A percentile compares a stretch with the other conserved stretches of the same genome.
These are phyloP conservation scores for Craseonycteris thonglongyai DNA, from an alignment of 2,113 vertebrate genomes.

Conservation along the genomic window DNA sequence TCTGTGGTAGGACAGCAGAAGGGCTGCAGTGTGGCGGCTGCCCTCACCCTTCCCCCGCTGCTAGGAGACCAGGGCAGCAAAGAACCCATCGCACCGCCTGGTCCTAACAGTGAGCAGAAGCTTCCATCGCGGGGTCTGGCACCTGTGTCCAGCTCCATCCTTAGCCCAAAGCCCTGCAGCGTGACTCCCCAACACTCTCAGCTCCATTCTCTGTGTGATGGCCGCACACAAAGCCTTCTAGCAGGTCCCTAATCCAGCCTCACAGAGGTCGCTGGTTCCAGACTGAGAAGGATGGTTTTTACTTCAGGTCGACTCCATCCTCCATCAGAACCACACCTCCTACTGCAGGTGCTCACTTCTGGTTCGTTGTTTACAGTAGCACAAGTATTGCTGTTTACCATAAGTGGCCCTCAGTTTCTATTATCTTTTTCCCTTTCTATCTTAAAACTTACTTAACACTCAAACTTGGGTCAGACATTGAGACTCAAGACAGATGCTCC, in stretches of 20 bases:
- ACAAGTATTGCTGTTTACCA: neutral
- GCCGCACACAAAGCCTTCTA: neutral
- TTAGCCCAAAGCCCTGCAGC: neutral
- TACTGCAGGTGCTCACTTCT: neutral
- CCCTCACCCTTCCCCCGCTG: neutral
- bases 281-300: neutral
- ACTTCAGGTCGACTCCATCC: neutral
- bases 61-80: neutral
- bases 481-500: neutral
- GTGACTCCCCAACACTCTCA: no score
- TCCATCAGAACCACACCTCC: neutral
- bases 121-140: neutral
- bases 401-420: neutral
- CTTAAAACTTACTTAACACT: neutral
- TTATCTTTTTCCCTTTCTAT: neutral
- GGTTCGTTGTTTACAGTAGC: neutral
- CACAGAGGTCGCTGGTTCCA: neutral
- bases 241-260: neutral
- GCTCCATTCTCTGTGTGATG: neutral
- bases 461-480: neutral
- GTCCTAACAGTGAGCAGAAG: accelerated
- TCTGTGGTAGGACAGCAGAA: neutral
- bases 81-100: neutral
- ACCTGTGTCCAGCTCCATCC: no score
- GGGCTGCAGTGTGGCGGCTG: neutral